These are phyloP conservation scores for Melanotaenia parkinsoni DNA, from an alignment of 2,797 vertebrate genomes.

Conservation along the genomic window DNA sequence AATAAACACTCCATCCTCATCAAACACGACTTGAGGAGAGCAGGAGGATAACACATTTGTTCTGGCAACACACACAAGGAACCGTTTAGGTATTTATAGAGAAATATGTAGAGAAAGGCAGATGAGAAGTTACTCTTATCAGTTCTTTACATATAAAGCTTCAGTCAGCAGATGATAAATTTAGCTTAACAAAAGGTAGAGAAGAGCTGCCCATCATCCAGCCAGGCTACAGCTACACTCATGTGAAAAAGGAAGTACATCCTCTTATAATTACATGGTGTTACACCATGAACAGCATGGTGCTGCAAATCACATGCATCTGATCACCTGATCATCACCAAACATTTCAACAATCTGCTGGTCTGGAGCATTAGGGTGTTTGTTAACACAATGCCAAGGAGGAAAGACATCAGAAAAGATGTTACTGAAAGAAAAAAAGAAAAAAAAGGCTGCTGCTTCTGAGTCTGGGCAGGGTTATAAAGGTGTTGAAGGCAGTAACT, in stretches of 20 bases:
- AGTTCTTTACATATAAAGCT: background rate
- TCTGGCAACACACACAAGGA: background rate
- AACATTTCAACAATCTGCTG: background rate
- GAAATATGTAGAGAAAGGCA: background rate
- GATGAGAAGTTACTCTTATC: background rate
- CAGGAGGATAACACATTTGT: background rate
- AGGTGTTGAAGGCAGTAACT: too few relatives aligned
- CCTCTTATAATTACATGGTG: background rate
- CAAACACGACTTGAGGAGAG: background rate
- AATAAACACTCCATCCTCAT: background rate
- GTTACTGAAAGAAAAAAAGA: too few relatives aligned
- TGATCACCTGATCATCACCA: background rate
- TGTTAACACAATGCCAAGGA: background rate
- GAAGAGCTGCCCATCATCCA: background rate
- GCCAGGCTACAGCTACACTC: too few relatives aligned
- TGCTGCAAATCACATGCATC: background rate
- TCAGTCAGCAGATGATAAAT: background rate
- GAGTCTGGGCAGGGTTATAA: too few relatives aligned
- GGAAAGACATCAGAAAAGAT: background rate
- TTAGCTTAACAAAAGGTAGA: background rate
- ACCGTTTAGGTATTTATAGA: background rate
- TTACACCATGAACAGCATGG: too few relatives aligned
- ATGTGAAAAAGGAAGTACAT: background rate
- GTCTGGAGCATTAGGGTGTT: background rate
- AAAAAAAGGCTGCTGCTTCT: too few relatives aligned